Base-by-base conservation (phyloP, 1,140 invertebrate genomes). In the Medauroidea extradentata region DNA sequence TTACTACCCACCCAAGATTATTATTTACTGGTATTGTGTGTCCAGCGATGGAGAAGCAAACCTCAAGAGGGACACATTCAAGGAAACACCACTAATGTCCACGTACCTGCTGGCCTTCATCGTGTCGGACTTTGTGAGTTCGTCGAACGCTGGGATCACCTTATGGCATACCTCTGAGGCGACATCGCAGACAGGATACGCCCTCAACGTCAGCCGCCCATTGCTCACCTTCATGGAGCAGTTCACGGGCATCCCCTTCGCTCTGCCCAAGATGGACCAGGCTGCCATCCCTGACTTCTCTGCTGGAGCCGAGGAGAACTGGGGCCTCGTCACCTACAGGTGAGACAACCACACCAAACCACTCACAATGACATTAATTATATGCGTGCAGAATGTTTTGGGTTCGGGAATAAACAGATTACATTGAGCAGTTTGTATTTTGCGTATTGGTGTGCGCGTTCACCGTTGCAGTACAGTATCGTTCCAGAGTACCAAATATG, bases 31-130 rank as follows among this genome's bases (percentile, higher is more conserved):
- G 11, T 34, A 11, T 50, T 16, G 3, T n/a, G 19, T 11, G 23
- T 16, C 9, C 41, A 55, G 53, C 8, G 23, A 57, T 5, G 75
- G 73, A 16, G 66, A 87, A 34, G 71, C 77, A 8, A 77, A 78
- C 27, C 94, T 91, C 72, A 78, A 85, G 5, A 89, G 88, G 84
- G 90, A 94, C 70, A 80, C 86, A 54, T 97, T 88, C 69, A 79
- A 89, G 23, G 85, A 86, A 63, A 90, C 89, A 0, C 79, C 94
- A 5, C 87, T 87, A 19, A 98, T 98, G 94, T 94, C 93, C 0
- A 96, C 95, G 0, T 98, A 98, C 70, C 74, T 98, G 21, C 87
- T 98, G 1, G 94, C 94, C 1, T 94, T 95, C 69, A 85, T 91
- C 42, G 87, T 98, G 1, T 89, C 89, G 16, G 93, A 98, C 70